Evolutionary conservation across 2,888 invertebrate species (phyloP), one percentile per base, ranked within the genome.

Genomic region (Anorthoa munda): DNA sequence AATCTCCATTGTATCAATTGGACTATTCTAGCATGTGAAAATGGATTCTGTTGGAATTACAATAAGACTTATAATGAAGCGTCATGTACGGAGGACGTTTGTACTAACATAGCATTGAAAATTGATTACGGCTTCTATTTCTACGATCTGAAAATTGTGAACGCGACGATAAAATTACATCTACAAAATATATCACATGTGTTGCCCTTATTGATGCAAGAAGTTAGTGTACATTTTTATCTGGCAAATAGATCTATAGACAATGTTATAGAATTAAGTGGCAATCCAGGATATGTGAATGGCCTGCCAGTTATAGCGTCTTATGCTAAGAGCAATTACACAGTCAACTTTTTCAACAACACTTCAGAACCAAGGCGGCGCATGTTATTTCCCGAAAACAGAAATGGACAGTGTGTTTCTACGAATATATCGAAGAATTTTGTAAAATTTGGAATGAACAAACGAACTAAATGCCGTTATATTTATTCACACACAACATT

Each of bases 211-310:
- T 78, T 95, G 74, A 71, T 79, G 5, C 95, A 96, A 90, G 92
- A 93, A 80, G 88, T 95, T 66, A 86, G 83, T 68, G 92, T 96
- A 0, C 87, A 87, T 63, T 96, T 95, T 87, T 83, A 92, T 67
- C 86, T 95, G 72, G 84, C 89, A 12, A 94, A 95, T 79, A 84
- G 87, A 59, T 89, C 94, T 0, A 84, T 86, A n/a, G 90, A 93
- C 2, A 78, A 87, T 26, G 79, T 93, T 53, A 75, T 94, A 50
- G 85, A 88, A 79, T 86, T 96, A 21, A 98, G 98, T 93, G 98
- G 98, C 4, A 98, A 97, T 91, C 98, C 98, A 1, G 98, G 98
- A 4, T 98, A 98, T 88, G 89, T 97, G 11, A 85, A 94, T 5
- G 97, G 97, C 12, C 97, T 97, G 83, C 98, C 98, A 0, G 93